Base-by-base conservation (phyloP, 2,113 vertebrate genomes). In the Calonectris borealis region DNA sequence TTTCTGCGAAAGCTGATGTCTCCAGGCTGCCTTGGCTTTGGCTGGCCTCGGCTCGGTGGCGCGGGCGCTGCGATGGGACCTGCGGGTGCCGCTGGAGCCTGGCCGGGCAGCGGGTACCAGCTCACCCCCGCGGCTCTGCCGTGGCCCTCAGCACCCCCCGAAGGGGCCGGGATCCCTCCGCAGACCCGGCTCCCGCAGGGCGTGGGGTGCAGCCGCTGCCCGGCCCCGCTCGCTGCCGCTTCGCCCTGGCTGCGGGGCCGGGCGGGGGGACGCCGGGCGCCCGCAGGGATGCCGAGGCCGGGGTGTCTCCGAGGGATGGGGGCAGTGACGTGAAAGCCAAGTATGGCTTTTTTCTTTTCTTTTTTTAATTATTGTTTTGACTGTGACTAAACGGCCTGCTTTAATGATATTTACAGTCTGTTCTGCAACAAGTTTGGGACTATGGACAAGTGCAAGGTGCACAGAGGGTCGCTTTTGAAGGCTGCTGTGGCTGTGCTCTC, bases 131-230 rank as follows among this genome's bases (percentile, higher is more conserved):
- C 8, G 16, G 42, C 92, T 86, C 61, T 73, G 92, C 75, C 36
- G 36, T 38, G 36, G 36, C 36, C 36, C 36, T 38, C 36, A 38
- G 36, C 36, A 38, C 36, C 19, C 48, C 48, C 57, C 11, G 3
- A 7, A 17, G 52, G 8, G 48, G 7, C 38, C 18, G 3, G 6
- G 4, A 9, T 5, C 48, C 36, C 21, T 2, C 51, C 10, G 0
- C 36, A 8, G 54, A 1, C 9, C 31, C 1, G 0, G 51, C 29
- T 65, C 80, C 54, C 11, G 0, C 2, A 0, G 38, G 20, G 40
- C 16, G 0, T 42, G 5, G 78, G 58, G 42, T 5, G 27, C 44
- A 4, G 51, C n/a, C n/a, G n/a, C n/a, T n/a, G n/a, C n/a, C n/a
- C n/a, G n/a, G n/a, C n/a, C n/a, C n/a, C n/a, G n/a, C 18, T 40